Evolutionary conservation across 2,888 invertebrate species (phyloP).

Genomic region (Mycalesis mineus): DNA sequence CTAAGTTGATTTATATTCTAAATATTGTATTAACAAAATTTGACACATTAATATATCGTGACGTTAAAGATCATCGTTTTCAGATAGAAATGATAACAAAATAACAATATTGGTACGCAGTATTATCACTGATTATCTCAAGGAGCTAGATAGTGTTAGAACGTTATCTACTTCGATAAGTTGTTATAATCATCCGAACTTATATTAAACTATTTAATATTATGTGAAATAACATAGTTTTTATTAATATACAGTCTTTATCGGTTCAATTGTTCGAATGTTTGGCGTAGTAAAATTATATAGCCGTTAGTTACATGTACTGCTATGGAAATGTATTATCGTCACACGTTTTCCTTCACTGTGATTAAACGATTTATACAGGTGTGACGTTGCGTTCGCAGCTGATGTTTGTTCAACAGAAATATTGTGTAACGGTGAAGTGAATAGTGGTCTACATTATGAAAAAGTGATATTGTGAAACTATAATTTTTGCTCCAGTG

Average conservation of each 20-base stretch:
- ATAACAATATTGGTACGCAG: slow-evolving; percentile 26
- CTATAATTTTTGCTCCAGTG: slow-evolving; percentile 23
- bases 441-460: slow-evolving; percentile 32
- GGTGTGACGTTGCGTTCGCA: slow-evolving; percentile 51
- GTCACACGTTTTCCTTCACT: slow-evolving; percentile 45
- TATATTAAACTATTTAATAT: slow-evolving; percentile 3
- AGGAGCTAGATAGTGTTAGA: slow-evolving; percentile 44
- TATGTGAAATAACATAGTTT: background rate
- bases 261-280: background rate
- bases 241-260: background rate
- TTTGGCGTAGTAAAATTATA: slow-evolving; percentile 16
- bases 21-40: background rate
- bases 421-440: slow-evolving; percentile 30
- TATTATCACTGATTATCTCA: slow-evolving; percentile 53
- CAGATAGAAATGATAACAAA: slow-evolving; percentile 25
- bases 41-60: background rate
- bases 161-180: slow-evolving; percentile 31
- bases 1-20: too few species aligned
- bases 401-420: slow-evolving; percentile 45
- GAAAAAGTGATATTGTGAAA: slow-evolving; percentile 23
- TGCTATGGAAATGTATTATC: slow-evolving; percentile 52
- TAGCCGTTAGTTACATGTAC: slow-evolving; percentile 36
- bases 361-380: slow-evolving; percentile 60
- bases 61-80: slow-evolving; percentile 11
- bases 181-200: slow-evolving; percentile 3